phyloP scores from a whole-genome alignment of 2,888 invertebrate species.

The Notocelia uddmanniana region DNA sequence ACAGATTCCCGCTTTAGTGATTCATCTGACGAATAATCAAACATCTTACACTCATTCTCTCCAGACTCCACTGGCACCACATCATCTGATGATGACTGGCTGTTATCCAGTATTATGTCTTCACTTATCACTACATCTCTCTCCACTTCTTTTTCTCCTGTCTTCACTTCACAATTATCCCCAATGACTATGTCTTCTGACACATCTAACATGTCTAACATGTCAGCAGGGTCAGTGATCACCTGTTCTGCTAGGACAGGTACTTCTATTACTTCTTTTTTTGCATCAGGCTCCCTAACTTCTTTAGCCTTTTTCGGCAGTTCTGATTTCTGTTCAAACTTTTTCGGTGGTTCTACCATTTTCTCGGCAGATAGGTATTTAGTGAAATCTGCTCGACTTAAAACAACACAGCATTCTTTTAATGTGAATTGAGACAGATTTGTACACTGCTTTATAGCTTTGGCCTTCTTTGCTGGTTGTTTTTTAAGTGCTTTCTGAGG shows the following conservation, averaged over 20 bases:
- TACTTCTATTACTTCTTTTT: slow-evolving; percentile 42
- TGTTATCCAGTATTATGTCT: slow-evolving; percentile 77
- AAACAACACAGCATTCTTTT: slow-evolving; percentile 69
- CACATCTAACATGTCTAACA: slow-evolving; percentile 81
- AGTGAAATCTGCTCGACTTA: slow-evolving; percentile 63
- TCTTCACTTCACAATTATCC: slow-evolving; percentile 69
- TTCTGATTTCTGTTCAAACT: not conserved
- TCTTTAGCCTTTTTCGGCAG: not conserved
- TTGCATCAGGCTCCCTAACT: not conserved
- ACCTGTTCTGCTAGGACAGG: slow-evolving; percentile 53
- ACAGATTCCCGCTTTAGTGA: slow-evolving; percentile 69
- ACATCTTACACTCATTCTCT: slow-evolving; percentile 71
- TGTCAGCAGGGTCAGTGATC: slow-evolving; percentile 57
- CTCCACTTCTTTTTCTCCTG: slow-evolving; percentile 63
- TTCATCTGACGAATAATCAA: slow-evolving; percentile 77
- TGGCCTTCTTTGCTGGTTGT: slow-evolving; percentile 50
- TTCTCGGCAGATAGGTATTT: slow-evolving; percentile 53
- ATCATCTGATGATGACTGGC: slow-evolving; percentile 69
- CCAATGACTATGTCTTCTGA: slow-evolving; percentile 80
- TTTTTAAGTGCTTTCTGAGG: slow-evolving; percentile 51
- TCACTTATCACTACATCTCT: slow-evolving; percentile 60
- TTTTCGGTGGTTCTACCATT: slow-evolving; percentile 9
- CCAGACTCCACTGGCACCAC: slow-evolving; percentile 48
- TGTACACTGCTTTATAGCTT: slow-evolving; percentile 47
- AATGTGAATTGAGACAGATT: slow-evolving; percentile 52